phyloP scores from a whole-genome alignment of 2,888 invertebrate species.

The Drymonia ruficornis region DNA sequence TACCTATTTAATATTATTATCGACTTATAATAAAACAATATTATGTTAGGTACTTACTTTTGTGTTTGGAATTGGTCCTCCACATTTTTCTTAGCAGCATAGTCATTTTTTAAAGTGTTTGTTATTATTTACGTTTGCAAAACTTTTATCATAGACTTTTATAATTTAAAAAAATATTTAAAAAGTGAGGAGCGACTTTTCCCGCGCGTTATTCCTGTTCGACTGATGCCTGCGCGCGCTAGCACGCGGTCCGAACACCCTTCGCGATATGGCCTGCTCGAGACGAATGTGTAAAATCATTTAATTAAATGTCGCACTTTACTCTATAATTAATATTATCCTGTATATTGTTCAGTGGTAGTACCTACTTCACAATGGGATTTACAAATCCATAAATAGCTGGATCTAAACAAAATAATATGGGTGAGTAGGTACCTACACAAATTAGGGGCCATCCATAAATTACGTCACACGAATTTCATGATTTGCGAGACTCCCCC shows the following conservation, averaged over 20 bases:
- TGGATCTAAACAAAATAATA: too few species aligned
- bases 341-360: too few species aligned
- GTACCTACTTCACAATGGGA: too few species aligned
- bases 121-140: neutral
- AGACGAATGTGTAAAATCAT: slow-evolving; percentile 18
- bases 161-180: slow-evolving; percentile 17
- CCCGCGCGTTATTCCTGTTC: slow-evolving; percentile 53
- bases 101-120: slow-evolving; percentile 66
- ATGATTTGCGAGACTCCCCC: too few species aligned
- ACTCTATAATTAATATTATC: too few species aligned
- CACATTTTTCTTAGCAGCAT: slow-evolving; percentile 87
- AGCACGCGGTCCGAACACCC: slow-evolving; percentile 53
- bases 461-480: too few species aligned
- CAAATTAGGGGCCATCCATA: too few species aligned
- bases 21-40: slow-evolving; percentile 8
- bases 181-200: slow-evolving; percentile 49
- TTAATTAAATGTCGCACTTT: neutral
- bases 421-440: too few species aligned
- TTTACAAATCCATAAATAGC: too few species aligned
- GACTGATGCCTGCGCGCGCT: slow-evolving; percentile 48
- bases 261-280: slow-evolving; percentile 44
- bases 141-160: too few species aligned
- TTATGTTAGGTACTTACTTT: slow-evolving; percentile 84
- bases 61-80: slow-evolving; percentile 88
- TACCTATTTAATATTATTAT: too few species aligned